Evolutionary conservation across 2,797 vertebrate species (phyloP).

Genomic region (Pangasius krempfi): DNA sequence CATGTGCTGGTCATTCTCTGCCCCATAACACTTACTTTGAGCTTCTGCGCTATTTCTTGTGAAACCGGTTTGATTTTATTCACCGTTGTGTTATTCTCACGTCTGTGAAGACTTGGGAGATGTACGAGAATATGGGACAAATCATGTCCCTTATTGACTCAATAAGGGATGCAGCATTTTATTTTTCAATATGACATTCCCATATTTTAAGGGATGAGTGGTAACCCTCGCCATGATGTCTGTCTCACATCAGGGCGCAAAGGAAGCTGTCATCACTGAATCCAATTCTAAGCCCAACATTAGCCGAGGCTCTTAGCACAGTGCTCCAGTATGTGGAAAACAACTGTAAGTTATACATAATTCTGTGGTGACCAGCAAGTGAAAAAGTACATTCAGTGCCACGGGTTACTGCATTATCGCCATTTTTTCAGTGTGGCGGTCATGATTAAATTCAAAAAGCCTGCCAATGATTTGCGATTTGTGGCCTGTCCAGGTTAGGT

Average conservation of each 20-base stretch:
- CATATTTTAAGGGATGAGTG: neutral
- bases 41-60: neutral
- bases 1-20: neutral
- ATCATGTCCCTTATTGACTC: neutral
- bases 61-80: neutral
- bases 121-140: neutral
- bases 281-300: neutral
- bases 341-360: neutral
- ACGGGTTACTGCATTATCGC: neutral
- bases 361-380: neutral
- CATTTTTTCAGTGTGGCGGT: neutral
- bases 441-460: neutral
- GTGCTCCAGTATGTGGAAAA: neutral
- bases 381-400: neutral
- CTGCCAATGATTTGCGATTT: neutral
- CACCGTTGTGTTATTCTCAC: neutral
- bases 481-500: neutral
- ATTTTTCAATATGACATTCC: too few species aligned
- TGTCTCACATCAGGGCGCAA: neutral
- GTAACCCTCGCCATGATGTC: conserved; percentile 5
- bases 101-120: neutral
- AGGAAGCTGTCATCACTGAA: neutral
- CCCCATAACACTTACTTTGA: neutral
- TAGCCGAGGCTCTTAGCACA: neutral
- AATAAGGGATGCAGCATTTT: neutral